A percentile compares a stretch with the other conserved stretches of the same genome.
Evolutionary conservation across 35 echinoderm and acorn worm species (phyloP).

Genomic region (Lytechinus variegatus): DNA sequence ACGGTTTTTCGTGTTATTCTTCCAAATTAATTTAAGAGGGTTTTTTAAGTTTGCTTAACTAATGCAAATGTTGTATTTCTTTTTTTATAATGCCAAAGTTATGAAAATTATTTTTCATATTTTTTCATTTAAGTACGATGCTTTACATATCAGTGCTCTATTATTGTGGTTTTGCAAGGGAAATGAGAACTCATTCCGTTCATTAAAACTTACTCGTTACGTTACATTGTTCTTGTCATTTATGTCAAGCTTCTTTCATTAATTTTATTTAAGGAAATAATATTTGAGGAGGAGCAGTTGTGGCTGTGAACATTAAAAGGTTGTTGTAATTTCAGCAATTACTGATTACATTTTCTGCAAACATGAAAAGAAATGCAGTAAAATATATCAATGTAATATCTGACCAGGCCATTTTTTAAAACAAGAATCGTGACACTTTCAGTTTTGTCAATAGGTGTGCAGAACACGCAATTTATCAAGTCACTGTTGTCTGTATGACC

Average conservation of each 20-base stretch:
- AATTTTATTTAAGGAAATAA: neutral
- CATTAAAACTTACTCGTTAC: too few species aligned
- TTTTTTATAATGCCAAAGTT: neutral
- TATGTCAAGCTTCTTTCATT: neutral
- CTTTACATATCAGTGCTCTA: neutral
- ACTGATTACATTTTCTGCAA: neutral
- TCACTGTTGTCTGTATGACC: too few species aligned
- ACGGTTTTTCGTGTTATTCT: too few species aligned
- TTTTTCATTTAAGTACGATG: neutral
- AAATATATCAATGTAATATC: neutral
- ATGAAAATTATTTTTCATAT: too few species aligned
- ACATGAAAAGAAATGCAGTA: neutral
- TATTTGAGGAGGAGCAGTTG: neutral
- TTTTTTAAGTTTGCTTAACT: too few species aligned
- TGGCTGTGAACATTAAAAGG: neutral
- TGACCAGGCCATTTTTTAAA: neutral
- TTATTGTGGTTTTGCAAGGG: neutral
- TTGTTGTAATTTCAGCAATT: neutral
- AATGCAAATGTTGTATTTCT: neutral
- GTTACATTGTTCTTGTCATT: neutral
- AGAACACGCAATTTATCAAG: too few species aligned
- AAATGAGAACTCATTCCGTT: neutral
- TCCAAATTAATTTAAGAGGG: too few species aligned
- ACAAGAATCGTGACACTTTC: neutral
- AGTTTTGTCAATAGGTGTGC: neutral